Base-by-base conservation (phyloP, 2,113 vertebrate genomes). In the Peromyscus polionotus region DNA sequence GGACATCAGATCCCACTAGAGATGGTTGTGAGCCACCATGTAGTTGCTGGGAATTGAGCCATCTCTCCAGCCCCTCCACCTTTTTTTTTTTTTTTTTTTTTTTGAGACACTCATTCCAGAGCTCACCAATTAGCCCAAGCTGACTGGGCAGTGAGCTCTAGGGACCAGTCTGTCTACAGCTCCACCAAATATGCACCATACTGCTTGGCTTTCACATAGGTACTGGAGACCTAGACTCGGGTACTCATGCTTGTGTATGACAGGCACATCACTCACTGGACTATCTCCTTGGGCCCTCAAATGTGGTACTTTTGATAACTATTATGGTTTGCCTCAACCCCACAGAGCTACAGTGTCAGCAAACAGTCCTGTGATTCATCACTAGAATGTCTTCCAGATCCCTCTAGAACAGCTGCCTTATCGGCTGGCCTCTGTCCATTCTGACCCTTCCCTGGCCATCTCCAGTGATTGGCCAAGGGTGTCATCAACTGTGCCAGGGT, bases 321-420 rank as follows among this genome's bases (percentile, higher is more conserved):
- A 17, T 7, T 39, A 8, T 70, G 31, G 7, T 63, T 42, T 26
- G 57, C 85, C 28, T 85, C 90, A 31, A 70, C 14, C 72, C 16
- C 77, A 28, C 63, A 70, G 70, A 75, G 28, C 42, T 54, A 28
- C 20, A 22, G 39, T 7, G 33, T 88, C 48, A 54, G 88, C 89
- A 91, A 8, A 28, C 39, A 88, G 81, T 19, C 59, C 75, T 51
- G 1, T 19, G 61, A 45, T 3, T 91, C 48, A 68, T 75, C 48
- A 68, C 39, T 70, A 77, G 48, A 61, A 39, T 57, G 17, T 22
- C 14, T 16, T 42, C 26, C 67, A 36, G 75, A 91, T 14, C 16
- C 5, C n/a, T 67, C 48, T 0, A 16, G 14, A 24, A 20, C 42
- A 22, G 63, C n/a, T 68, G 26, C 31, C 42, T 13, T 0, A 0